A percentile compares a stretch with the other conserved stretches of the same genome.
Conservation (phyloP, 2,797 vertebrate species). For the Manis pentadactyla region DNA sequence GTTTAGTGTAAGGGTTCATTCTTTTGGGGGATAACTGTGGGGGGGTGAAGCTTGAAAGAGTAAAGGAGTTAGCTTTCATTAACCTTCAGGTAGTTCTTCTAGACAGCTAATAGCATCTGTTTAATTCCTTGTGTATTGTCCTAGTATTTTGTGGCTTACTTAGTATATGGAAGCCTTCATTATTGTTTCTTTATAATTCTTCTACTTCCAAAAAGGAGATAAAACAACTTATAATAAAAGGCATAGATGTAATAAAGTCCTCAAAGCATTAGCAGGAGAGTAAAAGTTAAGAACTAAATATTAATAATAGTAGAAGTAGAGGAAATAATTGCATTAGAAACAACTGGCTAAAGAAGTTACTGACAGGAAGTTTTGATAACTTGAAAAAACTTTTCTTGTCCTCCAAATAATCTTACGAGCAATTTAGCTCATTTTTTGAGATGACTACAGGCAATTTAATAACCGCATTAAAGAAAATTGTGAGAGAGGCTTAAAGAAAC, state of each 20-base stretch:
- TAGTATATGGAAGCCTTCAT: slow-evolving; percentile 14
- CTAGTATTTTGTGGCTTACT: slow-evolving; percentile 19
- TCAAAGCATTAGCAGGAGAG: slow-evolving; percentile 26
- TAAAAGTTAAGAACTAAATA: background rate
- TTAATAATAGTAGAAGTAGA: background rate
- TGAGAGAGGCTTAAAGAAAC: background rate
- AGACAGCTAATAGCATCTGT: background rate
- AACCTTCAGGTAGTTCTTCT: background rate
- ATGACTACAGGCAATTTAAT: background rate
- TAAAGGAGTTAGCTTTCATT: slow-evolving; percentile 36
- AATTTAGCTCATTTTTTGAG: background rate
- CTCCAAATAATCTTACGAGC: slow-evolving; percentile 19
- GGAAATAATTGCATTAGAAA: slow-evolving; percentile 6
- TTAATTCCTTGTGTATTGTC: slow-evolving; percentile 18
- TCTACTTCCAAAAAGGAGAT: slow-evolving; percentile 70
- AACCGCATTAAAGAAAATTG: background rate
- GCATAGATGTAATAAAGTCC: background rate
- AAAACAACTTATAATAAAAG: slow-evolving; percentile 49
- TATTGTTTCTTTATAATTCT: slow-evolving; percentile 63
- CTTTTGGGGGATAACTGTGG: background rate
- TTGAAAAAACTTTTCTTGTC: background rate
- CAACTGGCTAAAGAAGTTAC: background rate
- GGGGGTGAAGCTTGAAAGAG: background rate
- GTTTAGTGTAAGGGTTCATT: background rate
- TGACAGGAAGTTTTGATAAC: background rate